Conservation (phyloP, 2,797 vertebrate genomes). For the Neoniphon sammara region DNA sequence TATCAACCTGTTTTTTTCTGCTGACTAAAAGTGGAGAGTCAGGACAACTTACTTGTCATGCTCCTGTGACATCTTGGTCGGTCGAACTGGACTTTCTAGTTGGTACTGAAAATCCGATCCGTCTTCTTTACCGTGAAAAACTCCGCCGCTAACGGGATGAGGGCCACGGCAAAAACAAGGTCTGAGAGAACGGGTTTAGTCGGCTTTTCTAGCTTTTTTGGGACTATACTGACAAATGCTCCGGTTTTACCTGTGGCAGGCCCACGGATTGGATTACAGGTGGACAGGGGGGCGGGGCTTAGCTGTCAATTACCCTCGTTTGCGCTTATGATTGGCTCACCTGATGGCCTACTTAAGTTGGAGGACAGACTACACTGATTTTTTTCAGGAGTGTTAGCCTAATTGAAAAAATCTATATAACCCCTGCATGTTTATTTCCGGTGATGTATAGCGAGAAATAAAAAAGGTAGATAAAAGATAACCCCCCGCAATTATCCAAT, state of each 20-base stretch:
- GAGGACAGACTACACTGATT: constrained; percentile 46
- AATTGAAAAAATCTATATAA: too few species aligned
- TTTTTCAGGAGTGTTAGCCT: constrained; percentile 15
- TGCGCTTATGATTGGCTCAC: constrained; percentile 72
- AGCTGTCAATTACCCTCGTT: constrained; percentile 70
- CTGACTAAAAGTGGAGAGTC: constrained; percentile 68
- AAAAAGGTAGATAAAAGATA: too few species aligned
- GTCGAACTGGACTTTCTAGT: constrained; percentile 99
- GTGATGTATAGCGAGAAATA: too few species aligned
- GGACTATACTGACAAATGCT: constrained; percentile 85
- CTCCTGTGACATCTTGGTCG: constrained; percentile 97
- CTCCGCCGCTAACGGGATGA: constrained; percentile 79
- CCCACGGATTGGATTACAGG: constrained; percentile 87
- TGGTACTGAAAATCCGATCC: constrained; percentile 93
- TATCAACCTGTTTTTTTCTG: constrained; percentile 46
- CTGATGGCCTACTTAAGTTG: constrained; percentile 49
- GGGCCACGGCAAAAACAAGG: constrained; percentile 81
- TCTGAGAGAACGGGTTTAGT: constrained; percentile 92
- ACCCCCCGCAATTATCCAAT: too few species aligned
- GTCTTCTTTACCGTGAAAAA: constrained; percentile 84
- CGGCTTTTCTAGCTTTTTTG: constrained; percentile 95
- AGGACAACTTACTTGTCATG: constrained; percentile 96
- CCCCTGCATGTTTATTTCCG: too few species aligned
- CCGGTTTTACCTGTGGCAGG: constrained; percentile 88
- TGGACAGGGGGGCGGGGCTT: constrained; percentile 73